Evolutionary conservation across 2,113 vertebrate species (phyloP).

Genomic region (Delphinapterus leucas): DNA sequence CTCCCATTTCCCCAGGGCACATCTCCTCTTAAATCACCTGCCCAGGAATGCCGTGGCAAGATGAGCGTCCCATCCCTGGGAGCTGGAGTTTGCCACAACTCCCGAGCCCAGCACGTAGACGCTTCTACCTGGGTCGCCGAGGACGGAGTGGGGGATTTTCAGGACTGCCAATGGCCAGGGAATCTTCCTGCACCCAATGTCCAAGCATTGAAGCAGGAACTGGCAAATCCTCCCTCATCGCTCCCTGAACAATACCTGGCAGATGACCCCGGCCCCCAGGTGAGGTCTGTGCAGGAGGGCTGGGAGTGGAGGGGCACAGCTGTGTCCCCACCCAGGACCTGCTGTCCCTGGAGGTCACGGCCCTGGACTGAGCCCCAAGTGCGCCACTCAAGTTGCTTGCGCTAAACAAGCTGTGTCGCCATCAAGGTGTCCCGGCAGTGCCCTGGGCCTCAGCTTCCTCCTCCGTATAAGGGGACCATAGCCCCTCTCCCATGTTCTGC

Average conservation of each 20-base stretch:
- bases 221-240: neutral
- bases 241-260: neutral
- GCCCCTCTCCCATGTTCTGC: neutral
- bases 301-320: neutral
- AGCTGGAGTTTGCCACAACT: rapidly evolving
- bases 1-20: rapidly evolving
- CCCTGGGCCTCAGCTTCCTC: neutral
- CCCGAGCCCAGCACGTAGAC: rapidly evolving
- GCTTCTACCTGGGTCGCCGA: no score
- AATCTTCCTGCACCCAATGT: neutral
- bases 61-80: rapidly evolving
- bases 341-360: rapidly evolving
- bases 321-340: neutral
- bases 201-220: rapidly evolving
- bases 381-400: neutral
- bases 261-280: neutral
- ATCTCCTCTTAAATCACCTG: neutral
- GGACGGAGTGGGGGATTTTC: neutral
- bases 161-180: neutral
- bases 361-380: rapidly evolving
- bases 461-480: rapidly evolving
- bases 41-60: rapidly evolving
- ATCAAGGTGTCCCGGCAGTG: rapidly evolving
- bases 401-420: neutral
- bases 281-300: rapidly evolving